Evolutionary conservation across 1,140 invertebrate genomes (phyloP), one percentile per base, ranked within the genome.

Genomic region (Tigriopus japonicus): DNA sequence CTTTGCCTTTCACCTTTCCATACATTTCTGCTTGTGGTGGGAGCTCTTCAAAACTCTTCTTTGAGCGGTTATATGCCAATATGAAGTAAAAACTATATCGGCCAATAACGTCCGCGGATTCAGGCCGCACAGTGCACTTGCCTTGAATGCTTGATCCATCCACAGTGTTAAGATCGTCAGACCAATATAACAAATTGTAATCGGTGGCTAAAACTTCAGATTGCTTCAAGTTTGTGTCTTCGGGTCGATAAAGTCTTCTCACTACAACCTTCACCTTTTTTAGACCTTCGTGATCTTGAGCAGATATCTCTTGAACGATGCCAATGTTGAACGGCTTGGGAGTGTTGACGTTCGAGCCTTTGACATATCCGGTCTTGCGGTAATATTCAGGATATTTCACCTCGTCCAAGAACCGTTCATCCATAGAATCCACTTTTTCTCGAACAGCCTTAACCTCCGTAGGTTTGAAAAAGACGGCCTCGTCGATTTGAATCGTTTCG

Each of bases 301-400:
- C 13, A 17, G 67, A 74, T 68, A 35, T 75, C 73, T 45, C 70
- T 9, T 70, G 72, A 42, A 87, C 81, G 41, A 78, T 75, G 9
- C 77, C 84, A 45, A 87, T 77, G 63, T 80, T 77, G 69, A 86
- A 88, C 2, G 86, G 84, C 63, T 85, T 78, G 0, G 82, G 81
- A 0, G 83, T 83, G 62, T 81, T 78, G 14, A 75, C 67, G 69
- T 87, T 86, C 0, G 82, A 84, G 1, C 84, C 84, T 65, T 85
- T 81, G 15, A 82, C 73, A 66, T 81, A 78, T 58, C 80, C 78
- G 7, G 68, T 68, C 49, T 85, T 86, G 52, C 86, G 75, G 69
- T 88, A 89, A 62, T 78, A 80, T 69, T 88, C 86, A 10, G 85
- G 80, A 70, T 83, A 88, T 42, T 80, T 70, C 19, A 80, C 76